Percentiles rank a stretch among this genome's conserved stretches.
These are phyloP conservation scores for Phrynocephalus versicolor DNA, from an alignment of 2,113 vertebrate species.

Conservation along the genomic window DNA sequence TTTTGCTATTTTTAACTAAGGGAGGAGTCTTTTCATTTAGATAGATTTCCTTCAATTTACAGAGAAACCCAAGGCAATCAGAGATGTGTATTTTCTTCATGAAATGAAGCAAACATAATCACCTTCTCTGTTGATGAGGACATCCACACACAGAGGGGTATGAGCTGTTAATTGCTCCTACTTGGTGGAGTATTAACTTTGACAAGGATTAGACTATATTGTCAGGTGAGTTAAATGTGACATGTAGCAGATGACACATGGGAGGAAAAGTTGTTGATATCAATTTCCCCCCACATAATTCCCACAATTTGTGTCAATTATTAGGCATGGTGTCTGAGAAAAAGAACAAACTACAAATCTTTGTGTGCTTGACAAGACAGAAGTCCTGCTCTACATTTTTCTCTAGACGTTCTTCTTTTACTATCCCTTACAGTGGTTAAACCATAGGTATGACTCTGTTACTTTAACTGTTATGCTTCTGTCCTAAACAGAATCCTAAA, in stretches of 20 bases:
- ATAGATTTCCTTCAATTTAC: background rate
- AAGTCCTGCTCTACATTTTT: background rate
- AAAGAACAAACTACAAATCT: background rate
- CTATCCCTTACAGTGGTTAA: background rate
- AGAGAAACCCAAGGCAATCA: conserved; percentile 32
- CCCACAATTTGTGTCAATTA: background rate
- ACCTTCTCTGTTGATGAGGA: background rate
- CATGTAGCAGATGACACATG: background rate
- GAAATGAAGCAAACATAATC: background rate
- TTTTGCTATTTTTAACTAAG: conserved; percentile 34
- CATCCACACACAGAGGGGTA: background rate
- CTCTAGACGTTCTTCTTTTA: background rate
- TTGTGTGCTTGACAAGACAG: background rate
- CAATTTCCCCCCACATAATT: conserved; percentile 13
- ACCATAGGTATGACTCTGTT: background rate
- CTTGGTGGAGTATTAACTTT: conserved; percentile 7
- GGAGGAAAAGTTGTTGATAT: background rate
- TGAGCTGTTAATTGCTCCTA: background rate
- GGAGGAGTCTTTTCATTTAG: conserved; percentile 15
- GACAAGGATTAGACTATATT: background rate
- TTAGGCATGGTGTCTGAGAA: background rate
- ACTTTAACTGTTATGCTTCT: background rate
- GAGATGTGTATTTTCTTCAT: conserved; percentile 36
- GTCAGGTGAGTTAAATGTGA: background rate
- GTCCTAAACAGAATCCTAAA: background rate